phyloP scores from a whole-genome alignment of 2,888 invertebrate species.

The Platycheirus albimanus region DNA sequence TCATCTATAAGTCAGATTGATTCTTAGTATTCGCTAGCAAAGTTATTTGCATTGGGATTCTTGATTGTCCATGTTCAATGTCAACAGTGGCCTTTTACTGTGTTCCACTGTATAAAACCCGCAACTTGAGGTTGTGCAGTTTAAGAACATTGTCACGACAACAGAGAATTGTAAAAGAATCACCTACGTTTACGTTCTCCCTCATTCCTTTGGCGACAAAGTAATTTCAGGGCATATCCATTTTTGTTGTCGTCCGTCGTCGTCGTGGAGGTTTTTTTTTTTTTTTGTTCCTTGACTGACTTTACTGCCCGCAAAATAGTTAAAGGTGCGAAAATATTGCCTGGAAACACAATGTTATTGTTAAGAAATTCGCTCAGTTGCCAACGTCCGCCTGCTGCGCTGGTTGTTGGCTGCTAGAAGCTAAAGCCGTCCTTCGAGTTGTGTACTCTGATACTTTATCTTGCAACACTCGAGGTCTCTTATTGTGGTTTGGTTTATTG shows the following conservation, averaged over 20 bases:
- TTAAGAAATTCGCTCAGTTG: constrained; percentile 42
- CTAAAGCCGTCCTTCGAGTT: constrained; percentile 44
- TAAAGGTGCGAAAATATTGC: constrained; percentile 65
- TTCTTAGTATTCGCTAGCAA: constrained; percentile 13
- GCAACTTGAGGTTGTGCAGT: constrained; percentile 14
- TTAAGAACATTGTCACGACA: constrained; percentile 37
- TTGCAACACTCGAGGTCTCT: constrained; percentile 57
- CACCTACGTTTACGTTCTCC: constrained; percentile 11
- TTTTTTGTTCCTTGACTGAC: not conserved
- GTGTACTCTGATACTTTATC: constrained; percentile 62
- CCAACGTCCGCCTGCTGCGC: too few species aligned
- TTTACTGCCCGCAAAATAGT: constrained; percentile 42
- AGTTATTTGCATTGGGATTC: constrained; percentile 3
- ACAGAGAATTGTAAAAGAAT: too few species aligned
- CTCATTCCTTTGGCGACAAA: constrained; percentile 4
- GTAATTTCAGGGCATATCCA: constrained; percentile 21
- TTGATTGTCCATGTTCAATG: constrained; percentile 38
- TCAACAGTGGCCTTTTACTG: constrained; percentile 45
- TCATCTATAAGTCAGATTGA: constrained; percentile 23
- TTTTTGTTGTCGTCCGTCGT: constrained; percentile 2
- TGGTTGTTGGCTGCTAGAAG: not conserved
- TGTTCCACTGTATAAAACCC: not conserved
- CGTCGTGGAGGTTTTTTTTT: not conserved
- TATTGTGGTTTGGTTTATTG: constrained; percentile 67
- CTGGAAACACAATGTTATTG: constrained; percentile 69